phyloP scores from a whole-genome alignment of 2,888 invertebrate species.

The Shargacucullia verbasci region DNA sequence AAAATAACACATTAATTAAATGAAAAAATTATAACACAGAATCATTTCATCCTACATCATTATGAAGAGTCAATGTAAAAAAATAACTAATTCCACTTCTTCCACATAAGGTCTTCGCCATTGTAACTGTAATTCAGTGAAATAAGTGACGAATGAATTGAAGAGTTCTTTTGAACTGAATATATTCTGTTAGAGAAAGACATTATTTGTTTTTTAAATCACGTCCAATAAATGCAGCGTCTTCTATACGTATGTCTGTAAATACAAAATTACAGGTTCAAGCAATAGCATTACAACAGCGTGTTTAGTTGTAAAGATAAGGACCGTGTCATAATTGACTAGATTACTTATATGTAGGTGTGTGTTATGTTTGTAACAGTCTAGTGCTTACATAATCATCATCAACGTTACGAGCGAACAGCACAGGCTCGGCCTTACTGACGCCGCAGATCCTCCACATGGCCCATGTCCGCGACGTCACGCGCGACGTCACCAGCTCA shows the following conservation, averaged over 20 bases:
- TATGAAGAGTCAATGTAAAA: not conserved
- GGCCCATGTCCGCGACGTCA: conserved; percentile 84
- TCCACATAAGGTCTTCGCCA: conserved; percentile 14
- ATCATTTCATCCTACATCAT: conserved; percentile 20
- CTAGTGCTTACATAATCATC: conserved; percentile 83
- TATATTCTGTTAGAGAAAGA: conserved; percentile 20
- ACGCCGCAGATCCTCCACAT: conserved; percentile 88
- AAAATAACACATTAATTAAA: not conserved
- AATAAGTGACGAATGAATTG: conserved; percentile 13
- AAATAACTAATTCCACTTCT: conserved; percentile 34
- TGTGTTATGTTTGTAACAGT: conserved; percentile 48
- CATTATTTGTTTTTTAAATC: conserved; percentile 19
- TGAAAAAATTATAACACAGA: too few species aligned
- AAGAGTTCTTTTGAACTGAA: conserved; percentile 11
- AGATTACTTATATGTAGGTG: conserved; percentile 17
- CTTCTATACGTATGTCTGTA: conserved; percentile 15
- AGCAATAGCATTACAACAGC: conserved; percentile 33
- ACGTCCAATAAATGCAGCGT: conserved; percentile 9
- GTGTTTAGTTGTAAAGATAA: conserved; percentile 51
- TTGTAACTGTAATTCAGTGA: conserved; percentile 9
- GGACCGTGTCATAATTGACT: conserved; percentile 48
- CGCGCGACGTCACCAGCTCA: conserved; percentile 74
- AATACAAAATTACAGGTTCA: conserved; percentile 14
- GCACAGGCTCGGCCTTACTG: conserved; percentile 83
- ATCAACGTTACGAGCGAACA: conserved; percentile 74